Evolutionary conservation across 2,797 vertebrate genomes (phyloP).

Genomic region (Smutsia temminckii): DNA sequence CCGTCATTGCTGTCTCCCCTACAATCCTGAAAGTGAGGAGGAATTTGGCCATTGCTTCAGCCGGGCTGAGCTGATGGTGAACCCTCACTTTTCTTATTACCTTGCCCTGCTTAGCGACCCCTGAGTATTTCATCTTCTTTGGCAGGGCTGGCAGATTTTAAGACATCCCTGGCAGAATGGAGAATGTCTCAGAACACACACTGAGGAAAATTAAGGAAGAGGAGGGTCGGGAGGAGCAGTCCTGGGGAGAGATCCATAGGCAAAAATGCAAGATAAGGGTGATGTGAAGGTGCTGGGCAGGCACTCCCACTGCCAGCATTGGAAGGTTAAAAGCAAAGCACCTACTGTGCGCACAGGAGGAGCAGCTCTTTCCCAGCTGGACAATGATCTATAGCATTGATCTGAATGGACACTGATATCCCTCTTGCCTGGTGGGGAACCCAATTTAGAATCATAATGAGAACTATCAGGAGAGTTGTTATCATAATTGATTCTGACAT

Average conservation of each 20-base stretch:
- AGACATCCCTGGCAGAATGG: not conserved
- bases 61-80: not conserved
- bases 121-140: not conserved
- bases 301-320: not conserved
- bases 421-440: constrained; percentile 7
- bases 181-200: not conserved
- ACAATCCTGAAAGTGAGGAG: not conserved
- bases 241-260: not conserved
- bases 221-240: not conserved
- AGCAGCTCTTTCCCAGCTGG: not conserved
- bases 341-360: accelerated
- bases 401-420: not conserved
- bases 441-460: not conserved
- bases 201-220: accelerated
- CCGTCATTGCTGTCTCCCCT: not conserved
- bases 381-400: not conserved
- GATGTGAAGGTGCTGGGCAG: not conserved
- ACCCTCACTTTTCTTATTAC: not conserved
- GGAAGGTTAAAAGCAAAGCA: not conserved
- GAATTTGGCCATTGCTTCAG: not conserved
- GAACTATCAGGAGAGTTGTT: not conserved
- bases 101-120: not conserved
- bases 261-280: not conserved
- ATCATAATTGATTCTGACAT: not conserved
- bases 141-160: constrained; percentile 28